Evolutionary conservation across 2,888 invertebrate species (phyloP).

Genomic region (Scaptomyza flava): DNA sequence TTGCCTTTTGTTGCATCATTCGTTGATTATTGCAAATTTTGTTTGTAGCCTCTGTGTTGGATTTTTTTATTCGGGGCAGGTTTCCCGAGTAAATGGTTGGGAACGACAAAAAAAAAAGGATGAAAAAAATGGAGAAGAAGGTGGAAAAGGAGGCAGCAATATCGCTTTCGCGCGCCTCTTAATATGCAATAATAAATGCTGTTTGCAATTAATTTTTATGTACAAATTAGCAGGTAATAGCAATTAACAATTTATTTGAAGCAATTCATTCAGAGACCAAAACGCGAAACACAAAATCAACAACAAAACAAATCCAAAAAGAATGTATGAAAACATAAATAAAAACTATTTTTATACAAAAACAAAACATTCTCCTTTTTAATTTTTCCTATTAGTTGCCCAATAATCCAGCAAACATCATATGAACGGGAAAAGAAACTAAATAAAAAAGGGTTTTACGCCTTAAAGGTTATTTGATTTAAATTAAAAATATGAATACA

Average conservation of each 20-base stretch:
- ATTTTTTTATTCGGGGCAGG: background rate
- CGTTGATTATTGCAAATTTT: conserved; percentile 38
- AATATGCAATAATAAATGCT: conserved; percentile 67
- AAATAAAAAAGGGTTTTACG: too few species aligned
- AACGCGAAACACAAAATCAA: conserved; percentile 40
- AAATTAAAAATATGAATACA: too few species aligned
- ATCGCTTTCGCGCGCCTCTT: conserved; percentile 13
- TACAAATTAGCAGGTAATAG: conserved; percentile 74
- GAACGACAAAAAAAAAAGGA: too few species aligned
- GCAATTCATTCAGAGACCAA: conserved; percentile 67
- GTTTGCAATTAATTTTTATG: conserved; percentile 74
- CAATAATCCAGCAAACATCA: too few species aligned
- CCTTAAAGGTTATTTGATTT: too few species aligned
- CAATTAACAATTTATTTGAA: conserved; percentile 60
- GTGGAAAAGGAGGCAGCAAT: background rate
- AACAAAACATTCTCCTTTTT: background rate
- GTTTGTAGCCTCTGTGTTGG: conserved; percentile 8
- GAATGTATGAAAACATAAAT: conserved; percentile 43
- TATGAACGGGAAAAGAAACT: too few species aligned
- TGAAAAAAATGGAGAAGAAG: background rate
- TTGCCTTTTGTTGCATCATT: conserved; percentile 59
- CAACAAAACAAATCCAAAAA: conserved; percentile 19
- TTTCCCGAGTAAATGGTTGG: background rate
- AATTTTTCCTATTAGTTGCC: background rate
- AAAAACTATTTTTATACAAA: conserved; percentile 55